Conservation (phyloP, 2,797 vertebrate genomes). For the Phataginus tricuspis region DNA sequence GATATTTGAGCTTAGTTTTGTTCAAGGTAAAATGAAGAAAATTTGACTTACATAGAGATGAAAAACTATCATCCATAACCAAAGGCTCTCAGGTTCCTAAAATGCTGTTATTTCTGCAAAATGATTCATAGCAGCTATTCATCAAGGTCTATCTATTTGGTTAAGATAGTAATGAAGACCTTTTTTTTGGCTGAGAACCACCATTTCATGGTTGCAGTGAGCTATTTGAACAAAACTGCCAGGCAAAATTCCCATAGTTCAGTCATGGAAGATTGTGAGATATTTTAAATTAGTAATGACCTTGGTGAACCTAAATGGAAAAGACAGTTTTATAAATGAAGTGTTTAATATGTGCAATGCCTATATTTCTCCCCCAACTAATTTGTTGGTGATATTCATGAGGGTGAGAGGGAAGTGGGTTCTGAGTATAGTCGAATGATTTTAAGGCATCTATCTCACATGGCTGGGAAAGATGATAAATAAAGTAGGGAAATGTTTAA, state of each 20-base stretch:
- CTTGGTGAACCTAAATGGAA: neutral
- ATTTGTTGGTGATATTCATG: neutral
- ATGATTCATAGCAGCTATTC: neutral
- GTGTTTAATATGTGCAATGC: rapidly evolving
- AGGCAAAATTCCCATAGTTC: neutral
- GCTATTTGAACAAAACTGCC: conserved; percentile 25
- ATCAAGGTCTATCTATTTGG: neutral
- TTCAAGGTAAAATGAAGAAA: conserved; percentile 31
- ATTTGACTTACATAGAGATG: neutral
- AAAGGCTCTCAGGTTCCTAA: neutral
- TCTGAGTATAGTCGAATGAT: neutral
- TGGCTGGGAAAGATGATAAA: neutral
- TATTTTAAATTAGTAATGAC: neutral
- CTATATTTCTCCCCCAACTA: neutral
- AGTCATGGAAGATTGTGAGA: neutral
- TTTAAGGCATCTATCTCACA: neutral
- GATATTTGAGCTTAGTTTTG: neutral
- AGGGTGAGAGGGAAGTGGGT: rapidly evolving
- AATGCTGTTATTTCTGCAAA: neutral
- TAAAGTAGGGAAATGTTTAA: neutral
- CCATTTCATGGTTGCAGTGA: neutral
- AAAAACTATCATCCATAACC: neutral
- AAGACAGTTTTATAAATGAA: neutral
- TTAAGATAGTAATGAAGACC: neutral
- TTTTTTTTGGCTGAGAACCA: neutral